These are phyloP conservation scores for Drosophila helvetica DNA, from an alignment of 2,888 invertebrate species.

Conservation along the genomic window DNA sequence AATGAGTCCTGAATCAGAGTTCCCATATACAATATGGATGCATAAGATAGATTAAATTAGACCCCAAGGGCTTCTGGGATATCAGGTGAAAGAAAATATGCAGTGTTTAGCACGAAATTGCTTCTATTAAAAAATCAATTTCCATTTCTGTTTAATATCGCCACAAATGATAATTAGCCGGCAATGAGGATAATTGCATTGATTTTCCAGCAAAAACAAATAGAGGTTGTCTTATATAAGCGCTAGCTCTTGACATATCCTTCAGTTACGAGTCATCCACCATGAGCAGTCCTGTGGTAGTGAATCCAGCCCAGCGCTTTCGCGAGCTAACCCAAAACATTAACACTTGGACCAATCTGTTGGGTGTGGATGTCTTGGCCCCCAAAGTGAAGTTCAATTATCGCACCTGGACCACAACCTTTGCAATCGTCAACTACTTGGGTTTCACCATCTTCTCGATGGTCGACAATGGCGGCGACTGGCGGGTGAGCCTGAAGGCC, in stretches of 20 bases:
- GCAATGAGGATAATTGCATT: slow-evolving; percentile 24
- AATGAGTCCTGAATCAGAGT: not conserved
- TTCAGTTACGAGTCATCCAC: not conserved
- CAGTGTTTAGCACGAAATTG: not conserved
- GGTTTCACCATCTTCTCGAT: slow-evolving; percentile 34
- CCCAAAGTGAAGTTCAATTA: slow-evolving; percentile 10
- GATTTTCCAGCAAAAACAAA: not conserved
- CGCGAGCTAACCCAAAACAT: slow-evolving; percentile 28
- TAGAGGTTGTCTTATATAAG: slow-evolving; percentile 48
- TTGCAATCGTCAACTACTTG: slow-evolving; percentile 18
- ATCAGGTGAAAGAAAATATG: not conserved
- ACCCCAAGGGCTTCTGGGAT: not conserved
- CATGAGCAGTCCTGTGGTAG: slow-evolving; percentile 6
- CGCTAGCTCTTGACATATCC: not conserved
- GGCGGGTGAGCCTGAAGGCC: slow-evolving; percentile 47
- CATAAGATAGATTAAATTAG: not conserved
- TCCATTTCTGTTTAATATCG: not conserved
- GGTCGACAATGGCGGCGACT: slow-evolving; percentile 33
- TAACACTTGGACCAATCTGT: slow-evolving; percentile 33
- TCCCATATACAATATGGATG: no score
- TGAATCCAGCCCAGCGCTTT: slow-evolving; percentile 30
- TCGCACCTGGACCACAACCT: slow-evolving; percentile 40
- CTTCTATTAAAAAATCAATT: not conserved
- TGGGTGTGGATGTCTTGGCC: slow-evolving; percentile 54
- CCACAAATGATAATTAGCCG: slow-evolving; percentile 8